Evolutionary conservation across 2,888 invertebrate species (phyloP).

Genomic region (Microctonus brassicae): DNA sequence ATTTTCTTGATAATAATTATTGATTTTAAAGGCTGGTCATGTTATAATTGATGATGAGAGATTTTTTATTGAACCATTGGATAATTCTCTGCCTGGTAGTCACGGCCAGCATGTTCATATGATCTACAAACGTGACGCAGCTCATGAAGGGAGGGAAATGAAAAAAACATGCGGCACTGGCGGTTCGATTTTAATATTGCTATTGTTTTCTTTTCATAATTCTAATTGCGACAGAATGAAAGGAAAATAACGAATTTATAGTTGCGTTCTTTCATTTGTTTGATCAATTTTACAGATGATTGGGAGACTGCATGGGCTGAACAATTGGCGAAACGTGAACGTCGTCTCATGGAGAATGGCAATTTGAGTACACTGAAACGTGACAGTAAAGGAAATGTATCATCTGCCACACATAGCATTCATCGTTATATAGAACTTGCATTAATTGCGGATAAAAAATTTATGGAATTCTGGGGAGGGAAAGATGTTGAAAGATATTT

Average conservation of each 20-base stretch:
- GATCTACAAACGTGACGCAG: conserved; percentile 66
- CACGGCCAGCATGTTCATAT: conserved; percentile 73
- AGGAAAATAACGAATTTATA: not conserved
- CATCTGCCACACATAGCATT: conserved; percentile 78
- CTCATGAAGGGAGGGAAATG: conserved; percentile 46
- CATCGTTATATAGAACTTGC: conserved; percentile 86
- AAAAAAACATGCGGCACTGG: conserved; percentile 54
- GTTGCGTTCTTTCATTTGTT: no score
- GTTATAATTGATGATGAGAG: conserved; percentile 70
- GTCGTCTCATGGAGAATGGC: conserved; percentile 55
- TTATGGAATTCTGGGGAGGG: conserved; percentile 85
- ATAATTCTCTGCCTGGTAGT: conserved; percentile 69
- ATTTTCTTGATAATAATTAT: not conserved
- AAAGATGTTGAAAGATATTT: conserved; percentile 88
- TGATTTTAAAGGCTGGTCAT: conserved; percentile 72
- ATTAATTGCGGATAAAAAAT: conserved; percentile 86
- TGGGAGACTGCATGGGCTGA: conserved; percentile 64
- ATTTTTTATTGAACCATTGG: conserved; percentile 75
- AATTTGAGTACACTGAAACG: conserved; percentile 41
- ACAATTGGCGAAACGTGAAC: conserved; percentile 67
- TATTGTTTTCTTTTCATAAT: not conserved
- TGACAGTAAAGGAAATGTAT: conserved; percentile 46
- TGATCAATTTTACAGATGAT: conserved; percentile 49
- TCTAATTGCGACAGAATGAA: not conserved
- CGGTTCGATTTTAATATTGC: conserved; percentile 46